phyloP scores from a whole-genome alignment of 1,140 invertebrate species.

The Parapsyche elsis region DNA sequence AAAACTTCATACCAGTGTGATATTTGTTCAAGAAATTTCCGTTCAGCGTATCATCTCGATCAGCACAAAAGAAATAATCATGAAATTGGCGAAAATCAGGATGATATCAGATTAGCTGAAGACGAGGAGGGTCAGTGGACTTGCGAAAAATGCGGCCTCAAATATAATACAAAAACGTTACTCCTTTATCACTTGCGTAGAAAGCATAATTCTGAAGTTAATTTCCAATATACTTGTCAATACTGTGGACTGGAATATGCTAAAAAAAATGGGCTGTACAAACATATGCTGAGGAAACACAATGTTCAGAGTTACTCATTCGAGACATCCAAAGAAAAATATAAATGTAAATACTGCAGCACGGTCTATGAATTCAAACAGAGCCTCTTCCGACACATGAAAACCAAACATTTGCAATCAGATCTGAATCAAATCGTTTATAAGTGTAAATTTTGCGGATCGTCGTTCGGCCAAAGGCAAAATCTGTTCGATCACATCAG shows the following conservation, averaged over 20 bases:
- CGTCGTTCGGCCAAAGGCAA: constrained; percentile 13
- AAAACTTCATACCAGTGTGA: constrained; percentile 11
- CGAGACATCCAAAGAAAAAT: constrained; percentile 21
- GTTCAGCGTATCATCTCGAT: constrained; percentile 7
- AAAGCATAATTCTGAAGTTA: constrained; percentile 31
- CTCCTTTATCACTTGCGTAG: constrained; percentile 35
- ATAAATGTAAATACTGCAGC: constrained; percentile 34
- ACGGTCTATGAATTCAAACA: constrained; percentile 17
- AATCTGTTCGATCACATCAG: constrained; percentile 11
- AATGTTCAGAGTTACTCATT: background rate
- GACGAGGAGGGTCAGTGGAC: constrained; percentile 31
- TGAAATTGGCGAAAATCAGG: background rate
- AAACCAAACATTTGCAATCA: constrained; percentile 34
- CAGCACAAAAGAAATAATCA: constrained; percentile 21
- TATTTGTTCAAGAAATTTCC: constrained; percentile 2
- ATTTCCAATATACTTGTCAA: constrained; percentile 37
- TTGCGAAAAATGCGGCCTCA: constrained; percentile 25
- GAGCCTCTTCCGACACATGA: constrained; percentile 25
- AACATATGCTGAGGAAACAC: constrained; percentile 26
- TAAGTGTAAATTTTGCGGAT: constrained; percentile 23
- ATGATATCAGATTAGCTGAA: background rate
- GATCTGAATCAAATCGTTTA: constrained; percentile 4
- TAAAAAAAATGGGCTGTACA: constrained; percentile 24
- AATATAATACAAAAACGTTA: constrained; percentile 24
- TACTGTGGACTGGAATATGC: constrained; percentile 37